phyloP scores from a whole-genome alignment of 2,113 vertebrate genomes.

The Bufo gargarizans region DNA sequence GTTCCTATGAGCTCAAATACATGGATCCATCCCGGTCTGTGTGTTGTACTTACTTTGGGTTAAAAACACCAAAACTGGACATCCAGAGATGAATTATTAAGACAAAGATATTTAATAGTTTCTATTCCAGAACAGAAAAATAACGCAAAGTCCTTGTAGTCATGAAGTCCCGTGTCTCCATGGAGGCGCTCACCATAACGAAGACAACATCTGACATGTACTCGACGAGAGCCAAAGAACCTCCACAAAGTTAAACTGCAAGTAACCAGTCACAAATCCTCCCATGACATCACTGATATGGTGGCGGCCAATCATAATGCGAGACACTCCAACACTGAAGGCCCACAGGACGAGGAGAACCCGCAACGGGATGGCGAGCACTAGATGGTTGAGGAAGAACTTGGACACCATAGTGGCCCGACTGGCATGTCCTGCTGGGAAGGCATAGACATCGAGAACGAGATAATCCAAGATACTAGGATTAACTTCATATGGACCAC shows the following conservation, averaged over 20 bases:
- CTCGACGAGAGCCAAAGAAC: constrained; percentile 91
- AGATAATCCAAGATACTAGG: constrained; percentile 87
- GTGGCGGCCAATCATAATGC: constrained; percentile 89
- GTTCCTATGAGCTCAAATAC: neutral
- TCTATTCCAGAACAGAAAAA: neutral
- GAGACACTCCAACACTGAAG: constrained; percentile 86
- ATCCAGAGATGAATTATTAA: neutral
- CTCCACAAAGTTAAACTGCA: constrained; percentile 94
- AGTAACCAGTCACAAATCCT: constrained; percentile 87
- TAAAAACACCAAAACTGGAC: neutral
- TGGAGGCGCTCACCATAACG: constrained; percentile 77
- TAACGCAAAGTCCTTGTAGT: too few relatives aligned
- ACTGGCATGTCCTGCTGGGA: constrained; percentile 91
- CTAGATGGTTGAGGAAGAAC: constrained; percentile 95
- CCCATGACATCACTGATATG: constrained; percentile 91
- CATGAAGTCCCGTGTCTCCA: neutral
- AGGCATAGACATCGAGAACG: constrained; percentile 92
- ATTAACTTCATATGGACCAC: constrained; percentile 84
- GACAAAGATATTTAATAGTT: neutral
- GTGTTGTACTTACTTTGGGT: neutral
- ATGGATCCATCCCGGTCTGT: neutral
- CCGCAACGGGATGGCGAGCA: constrained; percentile 90
- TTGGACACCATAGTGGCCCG: constrained; percentile 91
- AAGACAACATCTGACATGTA: constrained; percentile 92
- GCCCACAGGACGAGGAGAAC: constrained; percentile 94